Conservation (phyloP, 2,113 vertebrate genomes). For the Limnothrissa miodon region DNA sequence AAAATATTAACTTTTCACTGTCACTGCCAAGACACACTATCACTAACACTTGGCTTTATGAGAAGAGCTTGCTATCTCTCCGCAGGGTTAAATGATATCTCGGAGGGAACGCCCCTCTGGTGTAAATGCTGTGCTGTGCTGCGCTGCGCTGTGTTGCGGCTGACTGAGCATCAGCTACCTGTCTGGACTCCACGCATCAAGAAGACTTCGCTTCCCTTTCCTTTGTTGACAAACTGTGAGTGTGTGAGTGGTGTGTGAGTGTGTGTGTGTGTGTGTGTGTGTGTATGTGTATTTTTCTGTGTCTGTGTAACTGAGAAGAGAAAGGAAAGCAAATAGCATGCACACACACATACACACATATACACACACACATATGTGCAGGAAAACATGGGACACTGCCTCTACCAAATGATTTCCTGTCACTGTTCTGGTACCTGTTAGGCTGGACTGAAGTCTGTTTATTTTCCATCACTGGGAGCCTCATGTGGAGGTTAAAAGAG, state of each 20-base stretch:
- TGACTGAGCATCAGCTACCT: slow-evolving; percentile 21
- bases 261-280: slow-evolving; percentile 12
- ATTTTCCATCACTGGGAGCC: slow-evolving; percentile 9
- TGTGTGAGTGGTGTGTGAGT: slow-evolving; percentile 11
- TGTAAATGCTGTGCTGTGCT: background rate
- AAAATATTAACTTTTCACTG: slow-evolving; percentile 64
- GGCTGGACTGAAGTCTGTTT: background rate
- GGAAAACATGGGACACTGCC: background rate
- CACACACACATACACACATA: slow-evolving; percentile 20
- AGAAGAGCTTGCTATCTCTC: slow-evolving; percentile 5
- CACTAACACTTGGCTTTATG: slow-evolving; percentile 52
- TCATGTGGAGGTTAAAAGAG: slow-evolving; percentile 21
- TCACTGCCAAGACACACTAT: slow-evolving; percentile 63
- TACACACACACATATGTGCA: background rate
- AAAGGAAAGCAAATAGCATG: background rate
- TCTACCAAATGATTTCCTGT: slow-evolving; percentile 18
- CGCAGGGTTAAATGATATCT: background rate
- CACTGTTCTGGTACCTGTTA: slow-evolving; percentile 17
- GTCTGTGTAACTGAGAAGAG: slow-evolving; percentile 66
- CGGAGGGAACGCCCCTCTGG: background rate
- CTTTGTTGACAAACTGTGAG: background rate
- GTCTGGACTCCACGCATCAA: slow-evolving; percentile 2
- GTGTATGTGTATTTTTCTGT: slow-evolving; percentile 49
- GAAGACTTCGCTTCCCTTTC: background rate
- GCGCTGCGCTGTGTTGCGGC: slow-evolving; percentile 15